phyloP scores from a whole-genome alignment of 2,797 vertebrate species.

The Knipowitschia caucasica region DNA sequence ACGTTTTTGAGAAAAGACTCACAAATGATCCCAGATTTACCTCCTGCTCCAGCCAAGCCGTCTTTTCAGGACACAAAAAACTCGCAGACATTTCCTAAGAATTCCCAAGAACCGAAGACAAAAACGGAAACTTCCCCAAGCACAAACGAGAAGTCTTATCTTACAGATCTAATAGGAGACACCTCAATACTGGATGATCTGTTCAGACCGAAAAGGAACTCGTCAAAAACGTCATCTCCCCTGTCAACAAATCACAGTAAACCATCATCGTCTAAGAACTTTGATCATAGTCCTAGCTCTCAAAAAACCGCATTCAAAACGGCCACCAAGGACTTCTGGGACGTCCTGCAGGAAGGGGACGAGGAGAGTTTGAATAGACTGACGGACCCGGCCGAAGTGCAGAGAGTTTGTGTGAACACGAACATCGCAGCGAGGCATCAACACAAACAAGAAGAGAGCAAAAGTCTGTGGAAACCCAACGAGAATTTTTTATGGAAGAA shows the following conservation, averaged over 20 bases:
- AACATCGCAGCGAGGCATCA: conserved; percentile 44
- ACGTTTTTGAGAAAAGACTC: conserved; percentile 45
- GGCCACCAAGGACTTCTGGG: conserved; percentile 89
- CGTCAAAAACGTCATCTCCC: conserved; percentile 10
- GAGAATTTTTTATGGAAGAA: conserved; percentile 93
- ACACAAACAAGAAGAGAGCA: conserved; percentile 46
- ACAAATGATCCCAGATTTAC: conserved; percentile 39
- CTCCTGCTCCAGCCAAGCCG: conserved; percentile 43
- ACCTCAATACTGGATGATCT: conserved; percentile 88
- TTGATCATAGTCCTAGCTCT: background rate
- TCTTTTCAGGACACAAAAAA: conserved; percentile 24
- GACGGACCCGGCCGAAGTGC: conserved; percentile 82
- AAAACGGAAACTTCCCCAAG: conserved; percentile 13
- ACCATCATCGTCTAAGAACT: background rate
- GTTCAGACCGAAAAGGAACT: conserved; percentile 70
- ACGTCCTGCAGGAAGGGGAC: conserved; percentile 88
- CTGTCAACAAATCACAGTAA: background rate
- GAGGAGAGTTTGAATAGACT: conserved; percentile 85
- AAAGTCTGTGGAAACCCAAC: conserved; percentile 88
- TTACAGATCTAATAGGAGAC: conserved; percentile 87
- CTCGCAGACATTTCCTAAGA: conserved; percentile 25
- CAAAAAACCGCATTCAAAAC: conserved; percentile 44
- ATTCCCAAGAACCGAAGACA: conserved; percentile 20
- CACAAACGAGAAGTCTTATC: conserved; percentile 49
- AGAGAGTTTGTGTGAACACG: conserved; percentile 80